Evolutionary conservation across 2,797 vertebrate species (phyloP), one percentile per base, ranked within the genome.

Genomic region (Acanthis flammea): DNA sequence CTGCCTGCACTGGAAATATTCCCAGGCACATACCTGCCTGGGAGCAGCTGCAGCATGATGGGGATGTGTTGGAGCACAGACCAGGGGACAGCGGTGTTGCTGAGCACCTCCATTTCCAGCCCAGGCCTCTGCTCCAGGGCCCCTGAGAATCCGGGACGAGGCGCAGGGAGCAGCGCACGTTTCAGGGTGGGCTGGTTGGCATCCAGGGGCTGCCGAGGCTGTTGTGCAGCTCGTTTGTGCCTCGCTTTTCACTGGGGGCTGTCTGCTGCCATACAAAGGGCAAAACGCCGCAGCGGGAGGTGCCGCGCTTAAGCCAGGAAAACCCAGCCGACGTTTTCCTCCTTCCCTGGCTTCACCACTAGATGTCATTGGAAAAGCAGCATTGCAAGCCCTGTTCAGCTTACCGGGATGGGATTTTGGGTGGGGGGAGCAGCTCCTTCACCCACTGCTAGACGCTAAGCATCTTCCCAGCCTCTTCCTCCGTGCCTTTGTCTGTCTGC

Each of bases 321-420:
- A 95, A 35, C 5, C 37, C 83, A 18, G 83, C 80, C 37, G 75
- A 12, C 42, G 55, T 89, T 82, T 85, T 47, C 50, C 70, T 85
- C 70, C 51, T 91, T 97, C 50, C 86, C 75, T 4, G 62, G 6
- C 21, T 87, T 89, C 80, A 33, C 95, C 96, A 2, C 96, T 97
- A 97, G 96, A 83, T 97, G 95, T 96, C 96, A 97, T 31, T 28
- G 91, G 92, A 87, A 95, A 95, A 89, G 47, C 96, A 19, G 66
- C 50, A 7, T 81, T 73, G 33, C 47, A 2, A 17, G 21, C 28
- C 25, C 33, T 0, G n/a, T 6, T 57, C 18, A 3, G 39, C 27
- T 72, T 24, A 25, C 24, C 53, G 3, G 3, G 33, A 4, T 22
- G 33, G 37, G 53, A n/a, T 73, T 76, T 51, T 51, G 6, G 7